Conservation (phyloP, 2,113 vertebrate species). For the Pangasianodon hypophthalmus region DNA sequence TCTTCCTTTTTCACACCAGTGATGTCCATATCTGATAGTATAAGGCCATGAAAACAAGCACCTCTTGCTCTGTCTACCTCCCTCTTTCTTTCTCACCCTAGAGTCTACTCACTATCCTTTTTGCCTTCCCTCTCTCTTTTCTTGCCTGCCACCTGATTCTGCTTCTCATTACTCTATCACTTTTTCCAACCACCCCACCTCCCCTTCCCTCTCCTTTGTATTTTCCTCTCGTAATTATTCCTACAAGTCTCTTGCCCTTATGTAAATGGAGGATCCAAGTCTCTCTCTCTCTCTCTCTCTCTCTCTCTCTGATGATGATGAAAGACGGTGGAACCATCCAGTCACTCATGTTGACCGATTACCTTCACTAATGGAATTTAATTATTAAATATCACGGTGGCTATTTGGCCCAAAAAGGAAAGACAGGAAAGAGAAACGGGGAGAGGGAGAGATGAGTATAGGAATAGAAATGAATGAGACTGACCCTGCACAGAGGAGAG, state of each 20-base stretch:
- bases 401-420: constrained; percentile 73
- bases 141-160: neutral
- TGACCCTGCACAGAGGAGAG: constrained; percentile 38
- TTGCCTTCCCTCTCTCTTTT: constrained; percentile 1
- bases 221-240: neutral
- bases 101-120: constrained; percentile 6
- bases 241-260: constrained; percentile 14
- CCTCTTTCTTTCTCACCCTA: neutral
- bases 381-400: constrained; percentile 79
- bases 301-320: constrained; percentile 36
- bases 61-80: neutral
- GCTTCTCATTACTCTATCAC: constrained; percentile 16
- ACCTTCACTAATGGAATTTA: constrained; percentile 84
- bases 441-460: constrained; percentile 52
- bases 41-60: constrained; percentile 22
- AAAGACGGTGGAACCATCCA: constrained; percentile 57
- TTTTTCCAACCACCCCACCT: neutral
- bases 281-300: constrained; percentile 45
- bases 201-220: neutral
- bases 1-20: constrained; percentile 38
- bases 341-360: constrained; percentile 80
- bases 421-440: constrained; percentile 54
- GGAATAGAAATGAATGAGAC: constrained; percentile 43
- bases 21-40: constrained; percentile 32
- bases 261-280: neutral